These are phyloP conservation scores for Cylloceria caligata DNA, from an alignment of 2,888 invertebrate genomes.

Conservation along the genomic window DNA sequence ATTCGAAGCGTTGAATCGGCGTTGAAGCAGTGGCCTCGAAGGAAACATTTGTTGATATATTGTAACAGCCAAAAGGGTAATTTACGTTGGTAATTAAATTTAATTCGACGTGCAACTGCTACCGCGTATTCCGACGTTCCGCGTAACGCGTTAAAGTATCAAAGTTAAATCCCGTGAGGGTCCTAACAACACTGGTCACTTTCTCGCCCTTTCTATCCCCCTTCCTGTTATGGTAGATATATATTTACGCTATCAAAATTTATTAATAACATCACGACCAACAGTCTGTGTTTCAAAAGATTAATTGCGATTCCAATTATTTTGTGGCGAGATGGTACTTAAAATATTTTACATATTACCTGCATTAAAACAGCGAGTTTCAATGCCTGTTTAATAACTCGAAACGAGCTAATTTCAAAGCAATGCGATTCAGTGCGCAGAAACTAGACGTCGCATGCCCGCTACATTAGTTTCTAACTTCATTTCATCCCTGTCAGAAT, in stretches of 20 bases:
- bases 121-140: slow-evolving; percentile 28
- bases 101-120: slow-evolving; percentile 35
- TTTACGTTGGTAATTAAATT: slow-evolving; percentile 62
- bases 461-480: too few relatives aligned
- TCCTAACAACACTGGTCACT: slow-evolving; percentile 41
- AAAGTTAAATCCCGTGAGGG: slow-evolving; percentile 56
- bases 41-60: slow-evolving; percentile 31
- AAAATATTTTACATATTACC: background rate
- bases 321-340: background rate
- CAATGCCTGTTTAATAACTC: too few relatives aligned
- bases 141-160: slow-evolving; percentile 52
- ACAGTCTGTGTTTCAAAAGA: background rate
- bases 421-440: too few relatives aligned
- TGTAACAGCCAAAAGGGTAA: slow-evolving; percentile 14
- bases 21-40: slow-evolving; percentile 41
- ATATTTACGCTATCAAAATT: background rate
- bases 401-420: too few relatives aligned
- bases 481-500: too few relatives aligned
- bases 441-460: too few relatives aligned
- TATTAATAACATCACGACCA: background rate
- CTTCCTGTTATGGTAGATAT: slow-evolving; percentile 4
- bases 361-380: too few relatives aligned
- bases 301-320: background rate
- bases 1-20: slow-evolving; percentile 31
- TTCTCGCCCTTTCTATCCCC: slow-evolving; percentile 31